phyloP scores from a whole-genome alignment of 1,140 invertebrate species.

The Microplitis mediator region DNA sequence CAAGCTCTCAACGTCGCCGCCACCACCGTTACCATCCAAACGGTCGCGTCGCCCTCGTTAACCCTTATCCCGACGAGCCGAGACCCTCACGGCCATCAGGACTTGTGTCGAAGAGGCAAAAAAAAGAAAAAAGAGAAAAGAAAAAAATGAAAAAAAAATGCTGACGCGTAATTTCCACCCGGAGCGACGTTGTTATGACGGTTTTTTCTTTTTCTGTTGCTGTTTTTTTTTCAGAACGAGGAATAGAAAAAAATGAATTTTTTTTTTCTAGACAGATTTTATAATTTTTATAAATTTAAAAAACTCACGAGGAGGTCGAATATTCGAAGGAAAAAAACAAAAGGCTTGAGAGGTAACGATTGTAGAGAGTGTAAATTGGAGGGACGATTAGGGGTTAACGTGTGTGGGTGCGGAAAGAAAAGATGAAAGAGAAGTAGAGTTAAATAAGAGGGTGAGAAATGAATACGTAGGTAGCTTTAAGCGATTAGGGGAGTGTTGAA shows the following conservation, averaged over 20 bases:
- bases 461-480: too few relatives aligned
- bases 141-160: background rate
- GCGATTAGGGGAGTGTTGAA: too few relatives aligned
- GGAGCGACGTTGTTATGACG: background rate
- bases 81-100: slow-evolving; percentile 26
- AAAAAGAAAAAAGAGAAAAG: background rate
- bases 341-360: too few relatives aligned
- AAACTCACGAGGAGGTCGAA: too few relatives aligned
- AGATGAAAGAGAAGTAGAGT: too few relatives aligned
- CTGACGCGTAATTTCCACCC: background rate
- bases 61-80: slow-evolving; percentile 33
- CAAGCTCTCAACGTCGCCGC: slow-evolving; percentile 5
- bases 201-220: background rate
- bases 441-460: too few relatives aligned
- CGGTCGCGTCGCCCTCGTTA: slow-evolving; percentile 35
- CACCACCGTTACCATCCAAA: slow-evolving; percentile 29
- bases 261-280: background rate
- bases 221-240: background rate
- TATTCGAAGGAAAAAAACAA: too few relatives aligned
- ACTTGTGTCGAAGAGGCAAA: background rate
- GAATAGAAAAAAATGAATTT: background rate
- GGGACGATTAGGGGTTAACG: too few relatives aligned
- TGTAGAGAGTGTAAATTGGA: too few relatives aligned
- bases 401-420: too few relatives aligned
- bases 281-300: too few relatives aligned